Evolutionary conservation across 2,888 invertebrate species (phyloP), one percentile per base, ranked within the genome.

Genomic region (Athripsodes cinereus): DNA sequence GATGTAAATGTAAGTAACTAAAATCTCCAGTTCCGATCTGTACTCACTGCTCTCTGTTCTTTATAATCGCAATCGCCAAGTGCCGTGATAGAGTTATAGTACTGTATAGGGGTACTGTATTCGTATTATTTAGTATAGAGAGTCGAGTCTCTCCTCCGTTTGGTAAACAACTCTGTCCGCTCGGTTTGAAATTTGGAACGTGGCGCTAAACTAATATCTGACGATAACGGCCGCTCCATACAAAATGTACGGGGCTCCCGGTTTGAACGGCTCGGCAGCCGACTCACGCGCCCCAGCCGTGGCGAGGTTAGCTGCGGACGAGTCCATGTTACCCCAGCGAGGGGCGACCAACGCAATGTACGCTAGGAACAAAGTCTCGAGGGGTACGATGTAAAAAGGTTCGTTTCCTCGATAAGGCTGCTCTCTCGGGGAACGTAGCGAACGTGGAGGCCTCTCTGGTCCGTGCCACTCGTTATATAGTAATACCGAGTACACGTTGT

Each of bases 281-380:
- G 64, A 52, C 74, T 53, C 58, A 40, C 62, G 54, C 19, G 31
- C 56, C 55, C 55, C 52, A 20, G 57, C 57, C 48, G 31, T 54
- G 55, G 62, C 74, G 76, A 76, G 76, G 75, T 74, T 74, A 73
- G 73, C 70, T 72, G 72, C 72, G 69, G 69, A 60, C 64, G 66
- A 66, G 62, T 64, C 59, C 57, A 59, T 53, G 66, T 62, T 65
- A 63, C 64, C 64, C 64, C 64, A 58, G 61, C 55, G 54, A 58
- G 58, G 62, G 59, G 59, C 55, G 59, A 34, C 54, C 73, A 40
- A 40, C 47, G 44, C n/a, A 18, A 44, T 8, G 16, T n/a, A 22
- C 50, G 22, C 3, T 26, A 3, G 26, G 48, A 11, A 18, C 21
- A 21, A 22, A 22, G 50, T 20, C 50, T 11, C n/a, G 34, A 11